These are phyloP conservation scores for Lycocerus yunnanus DNA, from an alignment of 2,888 invertebrate species.

Conservation along the genomic window DNA sequence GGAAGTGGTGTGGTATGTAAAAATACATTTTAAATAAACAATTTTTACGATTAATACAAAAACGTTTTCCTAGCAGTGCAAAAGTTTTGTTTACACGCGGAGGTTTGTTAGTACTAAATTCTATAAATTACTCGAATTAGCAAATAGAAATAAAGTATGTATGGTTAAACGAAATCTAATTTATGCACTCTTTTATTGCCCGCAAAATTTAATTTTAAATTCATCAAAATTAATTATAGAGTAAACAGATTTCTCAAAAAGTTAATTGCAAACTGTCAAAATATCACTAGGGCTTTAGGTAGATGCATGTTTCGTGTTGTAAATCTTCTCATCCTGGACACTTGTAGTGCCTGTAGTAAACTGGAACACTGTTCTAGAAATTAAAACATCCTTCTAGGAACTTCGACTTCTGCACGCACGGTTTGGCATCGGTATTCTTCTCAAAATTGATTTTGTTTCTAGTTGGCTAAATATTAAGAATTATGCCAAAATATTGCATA, in stretches of 20 bases:
- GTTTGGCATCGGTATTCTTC: not conserved
- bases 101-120: not conserved
- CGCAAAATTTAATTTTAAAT: not conserved
- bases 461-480: not conserved
- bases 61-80: not conserved
- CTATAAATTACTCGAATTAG: not conserved
- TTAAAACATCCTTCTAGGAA: not conserved
- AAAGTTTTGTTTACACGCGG: not conserved
- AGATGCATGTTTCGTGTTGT: not conserved
- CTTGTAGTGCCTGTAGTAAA: not conserved
- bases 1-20: not conserved
- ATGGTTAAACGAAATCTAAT: not conserved
- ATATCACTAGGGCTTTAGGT: not conserved
- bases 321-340: not conserved
- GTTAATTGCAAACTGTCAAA: not conserved
- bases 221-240: not conserved
- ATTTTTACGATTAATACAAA: not conserved
- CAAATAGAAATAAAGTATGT: not conserved
- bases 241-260: not conserved
- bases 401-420: not conserved
- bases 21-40: conserved; percentile 1
- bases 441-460: not conserved
- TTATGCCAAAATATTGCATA: no score
- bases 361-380: not conserved
- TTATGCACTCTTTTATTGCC: not conserved